Evolutionary conservation across 2,888 invertebrate genomes (phyloP).

Genomic region (Trachelus tabidus): DNA sequence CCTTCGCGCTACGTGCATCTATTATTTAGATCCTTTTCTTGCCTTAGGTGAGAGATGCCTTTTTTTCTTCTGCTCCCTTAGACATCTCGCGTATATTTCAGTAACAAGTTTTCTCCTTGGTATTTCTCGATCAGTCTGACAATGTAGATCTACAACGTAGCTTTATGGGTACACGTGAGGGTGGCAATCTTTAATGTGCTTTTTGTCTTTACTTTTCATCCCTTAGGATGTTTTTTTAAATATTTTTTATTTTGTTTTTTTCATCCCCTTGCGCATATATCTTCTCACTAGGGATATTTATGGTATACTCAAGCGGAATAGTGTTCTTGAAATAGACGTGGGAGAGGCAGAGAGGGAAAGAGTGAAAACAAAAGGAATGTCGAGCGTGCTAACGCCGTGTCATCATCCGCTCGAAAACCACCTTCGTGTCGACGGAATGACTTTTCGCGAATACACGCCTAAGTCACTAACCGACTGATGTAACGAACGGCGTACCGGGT

Average conservation of each 20-base stretch:
- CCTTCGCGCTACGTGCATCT: conserved; percentile 40
- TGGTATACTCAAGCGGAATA: neutral
- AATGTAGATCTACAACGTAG: neutral
- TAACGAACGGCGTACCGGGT: neutral
- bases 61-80: neutral
- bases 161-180: neutral
- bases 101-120: conserved; percentile 10
- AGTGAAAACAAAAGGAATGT: neutral
- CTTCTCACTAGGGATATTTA: neutral
- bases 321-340: neutral
- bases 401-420: neutral
- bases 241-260: neutral
- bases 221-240: neutral
- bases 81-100: conserved; percentile 1
- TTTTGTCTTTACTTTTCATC: neutral
- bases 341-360: neutral
- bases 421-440: neutral
- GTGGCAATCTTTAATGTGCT: neutral
- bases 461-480: neutral
- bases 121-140: neutral
- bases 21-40: conserved; percentile 46
- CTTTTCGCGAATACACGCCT: neutral
- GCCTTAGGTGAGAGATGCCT: conserved; percentile 8
- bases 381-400: neutral
- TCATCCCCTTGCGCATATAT: neutral